These are phyloP conservation scores for Calycopis cecrops DNA, from an alignment of 1,140 invertebrate species.

Conservation along the genomic window DNA sequence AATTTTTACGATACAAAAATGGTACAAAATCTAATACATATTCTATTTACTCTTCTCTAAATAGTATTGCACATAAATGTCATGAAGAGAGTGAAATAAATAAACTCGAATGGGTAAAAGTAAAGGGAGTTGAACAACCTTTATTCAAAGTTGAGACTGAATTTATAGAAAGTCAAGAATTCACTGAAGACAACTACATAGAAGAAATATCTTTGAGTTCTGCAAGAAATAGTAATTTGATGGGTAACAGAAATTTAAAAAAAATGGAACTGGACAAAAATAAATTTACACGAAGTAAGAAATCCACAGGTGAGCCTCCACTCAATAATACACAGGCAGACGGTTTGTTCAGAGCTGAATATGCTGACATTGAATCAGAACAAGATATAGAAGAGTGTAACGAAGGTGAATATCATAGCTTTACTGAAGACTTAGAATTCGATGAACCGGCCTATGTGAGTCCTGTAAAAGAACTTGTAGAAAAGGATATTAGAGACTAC, in stretches of 20 bases:
- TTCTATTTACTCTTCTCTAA: conserved; percentile 38
- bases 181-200: conserved; percentile 63
- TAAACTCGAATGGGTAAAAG: conserved; percentile 33
- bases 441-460: conserved; percentile 56
- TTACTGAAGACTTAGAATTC: conserved; percentile 58
- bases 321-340: neutral
- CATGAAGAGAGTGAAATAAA: conserved; percentile 27
- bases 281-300: conserved; percentile 9
- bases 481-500: conserved; percentile 69
- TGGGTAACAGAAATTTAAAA: conserved; percentile 4
- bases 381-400: conserved; percentile 31
- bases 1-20: conserved; percentile 27
- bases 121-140: conserved; percentile 37
- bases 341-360: conserved; percentile 26
- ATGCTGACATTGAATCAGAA: conserved; percentile 26
- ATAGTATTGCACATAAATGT: conserved; percentile 44
- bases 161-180: conserved; percentile 65
- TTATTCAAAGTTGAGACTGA: conserved; percentile 45
- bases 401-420: conserved; percentile 66
- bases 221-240: conserved; percentile 4
- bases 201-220: conserved; percentile 21
- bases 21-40: conserved; percentile 23
- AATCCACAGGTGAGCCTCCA: neutral
- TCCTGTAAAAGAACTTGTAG: conserved; percentile 64
- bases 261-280: conserved; percentile 6